phyloP scores from a whole-genome alignment of 2,113 vertebrate genomes.

The Equus quagga region DNA sequence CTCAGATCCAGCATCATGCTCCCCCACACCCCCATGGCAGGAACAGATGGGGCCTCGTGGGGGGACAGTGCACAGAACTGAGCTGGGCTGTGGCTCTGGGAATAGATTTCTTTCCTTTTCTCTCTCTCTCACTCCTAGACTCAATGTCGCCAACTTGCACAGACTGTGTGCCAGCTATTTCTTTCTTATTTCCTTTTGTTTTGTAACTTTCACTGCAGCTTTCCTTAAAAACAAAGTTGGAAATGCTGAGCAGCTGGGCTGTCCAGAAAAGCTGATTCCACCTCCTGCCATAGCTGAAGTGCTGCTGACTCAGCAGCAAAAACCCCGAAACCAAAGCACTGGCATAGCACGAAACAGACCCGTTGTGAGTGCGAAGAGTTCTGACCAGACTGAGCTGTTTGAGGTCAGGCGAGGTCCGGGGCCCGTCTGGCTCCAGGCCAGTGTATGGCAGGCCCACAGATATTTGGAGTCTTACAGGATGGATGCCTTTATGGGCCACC shows the following conservation, averaged over 20 bases:
- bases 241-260: neutral
- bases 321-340: too few species aligned
- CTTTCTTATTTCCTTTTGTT: neutral
- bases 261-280: neutral
- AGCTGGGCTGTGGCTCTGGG: neutral
- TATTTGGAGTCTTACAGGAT: neutral
- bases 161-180: neutral
- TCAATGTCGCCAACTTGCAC: neutral
- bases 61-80: neutral
- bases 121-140: neutral
- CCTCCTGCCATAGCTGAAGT: neutral
- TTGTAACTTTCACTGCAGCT: neutral
- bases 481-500: rapidly evolving
- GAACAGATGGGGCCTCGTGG: neutral
- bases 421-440: neutral
- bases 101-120: neutral
- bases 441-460: neutral
- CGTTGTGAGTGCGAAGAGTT: rapidly evolving
- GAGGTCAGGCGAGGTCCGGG: neutral
- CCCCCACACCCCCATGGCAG: rapidly evolving
- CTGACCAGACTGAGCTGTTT: neutral
- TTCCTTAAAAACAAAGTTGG: neutral
- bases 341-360: rapidly evolving
- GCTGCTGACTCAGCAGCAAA: neutral
- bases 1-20: neutral